Base-by-base conservation (phyloP, 2,888 invertebrate species). In the Dichetophora obliterata region DNA sequence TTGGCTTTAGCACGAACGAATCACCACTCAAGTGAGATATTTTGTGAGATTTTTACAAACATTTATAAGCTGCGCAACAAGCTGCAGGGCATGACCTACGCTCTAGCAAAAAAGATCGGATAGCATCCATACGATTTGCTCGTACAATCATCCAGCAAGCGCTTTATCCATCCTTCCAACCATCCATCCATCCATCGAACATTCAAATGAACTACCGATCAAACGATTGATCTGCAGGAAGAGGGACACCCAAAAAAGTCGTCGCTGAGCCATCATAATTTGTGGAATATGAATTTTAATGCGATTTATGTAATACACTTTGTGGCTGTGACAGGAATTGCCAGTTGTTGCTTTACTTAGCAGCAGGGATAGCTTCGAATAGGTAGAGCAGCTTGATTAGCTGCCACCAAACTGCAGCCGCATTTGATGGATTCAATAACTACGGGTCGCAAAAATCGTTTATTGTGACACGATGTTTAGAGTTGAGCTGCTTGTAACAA, bases 401-500 rank as follows among this genome's bases (percentile, higher is more conserved):
- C 50, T 19, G 68, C 43, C 68, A 22, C 8, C 22, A 22, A 68
- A 24, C 16, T 11, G 50, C 59, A 16, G 16, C 48, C n/a, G 69
- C 50, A 24, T 65, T 22, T 59, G 71, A 72, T 72, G 59, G 37
- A 52, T 37, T 27, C 84, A 83, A 85, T 84, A 82, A 85, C 84
- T 43, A 43, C 84, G 85, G 85, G 83, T 84, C 81, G 79, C 76
- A 78, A 81, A 85, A 84, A 85, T 84, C 83, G 84, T 82, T 85
- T 84, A 82, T 83, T 84, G 84, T 84, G 84, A 84, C 84, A 84
- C 85, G 85, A 85, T 83, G 27, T 50, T 43, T 3, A 9, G 57
- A 52, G 52, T 9, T 52, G 71, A 65, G 54, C 6, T 52, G 65
- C 37, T 11, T 24, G 27, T 52, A 52, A 52, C 50, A 48, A 50